Conservation (phyloP, 2,888 invertebrate genomes). For the Scotopteryx bipunctaria region DNA sequence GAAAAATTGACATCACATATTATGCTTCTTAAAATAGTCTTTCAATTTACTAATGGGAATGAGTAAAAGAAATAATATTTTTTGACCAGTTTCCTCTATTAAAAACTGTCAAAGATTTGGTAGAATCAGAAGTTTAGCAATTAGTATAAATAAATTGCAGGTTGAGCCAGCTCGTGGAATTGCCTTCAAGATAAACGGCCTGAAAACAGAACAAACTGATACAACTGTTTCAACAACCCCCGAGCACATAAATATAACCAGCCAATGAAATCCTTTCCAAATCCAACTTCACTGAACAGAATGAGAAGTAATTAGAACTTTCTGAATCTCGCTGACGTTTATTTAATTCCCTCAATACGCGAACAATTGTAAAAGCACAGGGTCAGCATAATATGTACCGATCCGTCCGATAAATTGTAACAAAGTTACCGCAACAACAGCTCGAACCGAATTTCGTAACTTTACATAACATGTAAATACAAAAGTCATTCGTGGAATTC, state of each 20-base stretch:
- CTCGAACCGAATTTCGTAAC: constrained; percentile 42
- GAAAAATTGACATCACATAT: no score
- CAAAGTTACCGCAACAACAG: constrained; percentile 48
- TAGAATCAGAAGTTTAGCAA: not conserved
- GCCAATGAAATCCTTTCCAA: constrained; percentile 40
- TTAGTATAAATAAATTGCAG: not conserved
- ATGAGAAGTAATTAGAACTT: constrained; percentile 55
- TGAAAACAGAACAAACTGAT: constrained; percentile 24
- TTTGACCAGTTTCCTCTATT: no score
- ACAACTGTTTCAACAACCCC: constrained; percentile 24
- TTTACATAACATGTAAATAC: constrained; percentile 59
- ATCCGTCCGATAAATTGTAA: constrained; percentile 51
- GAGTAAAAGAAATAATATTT: no score
- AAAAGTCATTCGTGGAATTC: constrained; percentile 70
- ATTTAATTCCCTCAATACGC: constrained; percentile 51
- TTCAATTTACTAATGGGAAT: no score
- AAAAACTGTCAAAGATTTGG: not conserved
- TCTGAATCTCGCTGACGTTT: constrained; percentile 50
- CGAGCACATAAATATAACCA: constrained; percentile 30
- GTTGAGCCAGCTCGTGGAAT: not conserved
- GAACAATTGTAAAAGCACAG: constrained; percentile 48
- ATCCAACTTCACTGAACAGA: constrained; percentile 41
- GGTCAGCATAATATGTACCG: constrained; percentile 49
- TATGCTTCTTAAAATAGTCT: no score
- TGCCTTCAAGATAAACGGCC: constrained; percentile 15